Base-by-base conservation (phyloP, 2,113 vertebrate genomes). In the Lagopus muta region DNA sequence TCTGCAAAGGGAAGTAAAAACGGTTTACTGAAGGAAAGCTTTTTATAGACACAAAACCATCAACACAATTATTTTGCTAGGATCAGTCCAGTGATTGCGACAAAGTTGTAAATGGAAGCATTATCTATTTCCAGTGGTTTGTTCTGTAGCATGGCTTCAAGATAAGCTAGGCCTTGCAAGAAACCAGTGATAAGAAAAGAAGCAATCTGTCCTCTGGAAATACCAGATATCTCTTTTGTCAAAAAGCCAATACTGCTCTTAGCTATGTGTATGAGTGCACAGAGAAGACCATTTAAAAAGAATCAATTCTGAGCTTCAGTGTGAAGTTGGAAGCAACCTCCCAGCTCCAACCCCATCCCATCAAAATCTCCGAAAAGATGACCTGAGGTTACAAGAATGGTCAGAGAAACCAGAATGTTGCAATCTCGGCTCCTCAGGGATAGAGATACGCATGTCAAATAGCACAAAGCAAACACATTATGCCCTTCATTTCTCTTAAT, bases 1-100 rank as follows among this genome's bases (percentile, higher is more conserved):
- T 95, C 99, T 99, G 96, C 42, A 93, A 94, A 92, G 30, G 72
- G 89, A 88, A 86, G 82, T 42, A 89, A 85, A 86, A 93, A 62
- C 19, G 11, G n/a, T 36, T 86, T 74, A 83, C 61, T 91, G 69
- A 88, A 72, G 65, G 85, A 88, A 89, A 95, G 67, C 3, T 8
- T 17, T 64, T 65, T 67, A 34, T 8, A 54, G 4, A 32, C 20
- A 55, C 69, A 92, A 75, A 22, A 58, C 16, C 13, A 22, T 32
- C 30, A 73, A 8, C 14, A 17, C 42, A 22, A 91, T 72, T 78
- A 34, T 69, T 74, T 72, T 69, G 38, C 38, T 61, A 79, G 61
- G 27, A 82, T 75, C 57, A 57, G 43, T 19, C 38, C 38, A 65
- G 28, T 64, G 21, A 40, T 78, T 42, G 38, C 27, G 18, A 36